Percentiles rank a stretch among this genome's conserved stretches.
phyloP scores from a whole-genome alignment of 2,888 invertebrate genomes.

The Ectropis crepuscularia region DNA sequence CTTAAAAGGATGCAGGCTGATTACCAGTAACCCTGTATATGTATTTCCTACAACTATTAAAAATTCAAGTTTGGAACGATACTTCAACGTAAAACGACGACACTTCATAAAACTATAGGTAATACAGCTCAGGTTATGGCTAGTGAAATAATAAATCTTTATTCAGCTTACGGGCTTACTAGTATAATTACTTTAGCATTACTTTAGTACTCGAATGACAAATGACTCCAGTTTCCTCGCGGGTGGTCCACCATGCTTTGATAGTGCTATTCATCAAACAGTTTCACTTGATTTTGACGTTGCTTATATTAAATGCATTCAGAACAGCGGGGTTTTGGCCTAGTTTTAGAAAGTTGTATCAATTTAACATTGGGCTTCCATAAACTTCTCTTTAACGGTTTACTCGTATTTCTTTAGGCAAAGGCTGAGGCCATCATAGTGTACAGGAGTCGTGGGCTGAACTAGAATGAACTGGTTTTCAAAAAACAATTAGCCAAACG shows the following conservation, averaged over 20 bases:
- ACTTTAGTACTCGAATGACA: constrained; percentile 58
- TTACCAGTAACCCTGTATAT: too few species aligned
- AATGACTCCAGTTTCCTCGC: constrained; percentile 59
- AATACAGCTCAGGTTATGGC: too few species aligned
- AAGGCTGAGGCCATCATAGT: background rate
- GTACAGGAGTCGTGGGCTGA: too few species aligned
- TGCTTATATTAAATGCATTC: constrained; percentile 17
- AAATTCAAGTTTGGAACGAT: too few species aligned
- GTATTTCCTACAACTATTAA: too few species aligned
- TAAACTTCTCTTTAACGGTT: background rate
- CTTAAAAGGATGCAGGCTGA: too few species aligned
- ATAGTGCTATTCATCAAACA: constrained; percentile 65
- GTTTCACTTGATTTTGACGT: constrained; percentile 63
- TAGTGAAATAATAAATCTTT: constrained; percentile 2
- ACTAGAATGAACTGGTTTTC: too few species aligned
- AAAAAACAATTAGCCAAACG: too few species aligned
- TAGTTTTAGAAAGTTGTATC: background rate
- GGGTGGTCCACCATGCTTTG: constrained; percentile 67
- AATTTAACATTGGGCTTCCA: background rate
- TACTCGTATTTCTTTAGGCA: background rate
- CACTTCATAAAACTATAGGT: too few species aligned
- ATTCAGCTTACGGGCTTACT: constrained; percentile 8
- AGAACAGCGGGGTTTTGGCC: constrained; percentile 9
- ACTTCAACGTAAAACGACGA: too few species aligned
- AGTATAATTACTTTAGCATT: constrained; percentile 18